Conservation (phyloP, 2,888 invertebrate species). For the Nesidiocoris tenuis region DNA sequence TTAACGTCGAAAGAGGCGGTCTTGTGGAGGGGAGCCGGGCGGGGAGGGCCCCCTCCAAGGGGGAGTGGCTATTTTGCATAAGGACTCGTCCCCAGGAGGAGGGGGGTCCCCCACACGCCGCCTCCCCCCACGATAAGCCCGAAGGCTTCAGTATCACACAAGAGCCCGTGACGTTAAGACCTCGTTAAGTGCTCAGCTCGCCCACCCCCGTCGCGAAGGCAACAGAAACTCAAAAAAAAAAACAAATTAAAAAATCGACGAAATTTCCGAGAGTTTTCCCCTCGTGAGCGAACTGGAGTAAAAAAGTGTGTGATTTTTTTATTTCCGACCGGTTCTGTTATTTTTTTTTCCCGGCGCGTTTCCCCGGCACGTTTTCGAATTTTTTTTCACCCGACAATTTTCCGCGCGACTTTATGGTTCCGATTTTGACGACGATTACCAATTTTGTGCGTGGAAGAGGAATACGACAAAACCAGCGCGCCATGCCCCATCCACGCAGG, state of each 20-base stretch:
- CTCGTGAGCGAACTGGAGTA: slow-evolving; percentile 11
- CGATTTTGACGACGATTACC: background rate
- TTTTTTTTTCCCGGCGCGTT: too few species aligned
- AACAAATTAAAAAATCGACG: background rate
- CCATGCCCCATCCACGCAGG: background rate
- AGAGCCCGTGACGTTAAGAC: slow-evolving; percentile 41
- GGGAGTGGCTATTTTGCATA: background rate
- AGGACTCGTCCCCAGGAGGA: background rate
- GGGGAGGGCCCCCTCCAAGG: background rate
- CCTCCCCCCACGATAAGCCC: background rate
- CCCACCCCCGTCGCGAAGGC: slow-evolving; percentile 18
- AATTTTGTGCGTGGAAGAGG: background rate
- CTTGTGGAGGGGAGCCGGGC: slow-evolving; percentile 21
- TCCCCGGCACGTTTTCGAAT: background rate
- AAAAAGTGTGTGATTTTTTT: slow-evolving; percentile 33
- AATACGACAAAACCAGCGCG: background rate
- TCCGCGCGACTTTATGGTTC: background rate
- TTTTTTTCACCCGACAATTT: background rate
- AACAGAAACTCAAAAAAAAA: background rate
- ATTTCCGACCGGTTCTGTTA: too few species aligned
- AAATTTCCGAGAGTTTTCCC: background rate
- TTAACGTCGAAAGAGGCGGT: background rate
- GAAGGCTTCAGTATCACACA: slow-evolving; percentile 38
- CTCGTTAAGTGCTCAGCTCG: slow-evolving; percentile 26
- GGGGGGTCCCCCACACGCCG: slow-evolving; percentile 5